These are phyloP conservation scores for Piezodorus guildinii DNA, from an alignment of 1,140 invertebrate genomes.

Conservation along the genomic window DNA sequence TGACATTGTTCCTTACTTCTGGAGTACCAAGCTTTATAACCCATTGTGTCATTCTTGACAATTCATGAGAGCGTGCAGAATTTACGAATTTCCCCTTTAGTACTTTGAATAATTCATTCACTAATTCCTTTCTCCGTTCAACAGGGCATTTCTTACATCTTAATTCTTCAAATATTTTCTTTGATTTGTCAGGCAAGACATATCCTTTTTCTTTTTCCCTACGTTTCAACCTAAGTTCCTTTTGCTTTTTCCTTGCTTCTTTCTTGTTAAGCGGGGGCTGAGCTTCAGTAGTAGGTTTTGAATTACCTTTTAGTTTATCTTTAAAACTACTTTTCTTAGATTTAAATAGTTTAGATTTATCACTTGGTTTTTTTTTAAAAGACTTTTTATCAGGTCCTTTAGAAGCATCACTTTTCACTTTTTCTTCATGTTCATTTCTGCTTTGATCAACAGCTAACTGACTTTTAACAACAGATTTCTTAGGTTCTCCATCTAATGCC, in stretches of 20 bases:
- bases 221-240: constrained; percentile 11
- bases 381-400: too few species aligned
- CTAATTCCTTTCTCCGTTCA: constrained; percentile 4
- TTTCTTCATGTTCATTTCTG: too few species aligned
- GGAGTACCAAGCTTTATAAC: constrained; percentile 60
- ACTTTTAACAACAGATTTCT: too few species aligned
- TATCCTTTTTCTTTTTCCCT: constrained; percentile 20
- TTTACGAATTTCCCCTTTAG: neutral
- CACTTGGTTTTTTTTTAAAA: too few species aligned
- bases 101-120: neutral
- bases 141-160: constrained; percentile 5
- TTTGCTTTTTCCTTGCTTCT: constrained; percentile 16
- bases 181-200: constrained; percentile 11
- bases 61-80: constrained; percentile 50
- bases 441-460: too few species aligned
- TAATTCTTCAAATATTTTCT: constrained; percentile 20
- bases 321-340: too few species aligned
- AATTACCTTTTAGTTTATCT: too few species aligned
- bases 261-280: constrained; percentile 2
- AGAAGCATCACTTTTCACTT: too few species aligned
- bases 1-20: constrained; percentile 55
- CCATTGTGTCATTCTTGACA: constrained; percentile 78
- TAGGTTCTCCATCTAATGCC: too few species aligned
- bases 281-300: neutral
- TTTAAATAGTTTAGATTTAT: too few species aligned